Base-by-base conservation (phyloP, 2,888 invertebrate genomes). In the Archips xylosteana region DNA sequence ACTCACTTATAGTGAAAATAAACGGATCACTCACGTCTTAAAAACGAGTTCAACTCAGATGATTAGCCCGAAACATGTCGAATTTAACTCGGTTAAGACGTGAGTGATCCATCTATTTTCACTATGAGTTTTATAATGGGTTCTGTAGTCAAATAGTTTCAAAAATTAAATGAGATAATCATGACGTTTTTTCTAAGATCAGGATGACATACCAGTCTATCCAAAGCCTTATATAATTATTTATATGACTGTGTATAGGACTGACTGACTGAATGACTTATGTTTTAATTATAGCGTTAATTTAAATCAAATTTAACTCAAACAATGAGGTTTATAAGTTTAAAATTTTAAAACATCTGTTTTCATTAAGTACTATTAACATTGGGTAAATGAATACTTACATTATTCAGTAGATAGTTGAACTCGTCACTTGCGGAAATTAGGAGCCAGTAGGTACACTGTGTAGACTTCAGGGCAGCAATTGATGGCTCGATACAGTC, bases 391-490 rank as follows among this genome's bases (percentile, higher is more conserved):
- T 3, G 49, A 49, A 49, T 49, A 49, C 49, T 49, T 49, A 49
- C 49, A 49, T 49, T 49, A 49, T 49, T 49, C 49, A n/a, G 13
- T n/a, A 49, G 49, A 49, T 13, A 49, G 49, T 49, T 49, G 49
- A 49, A 49, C 49, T 49, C n/a, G 49, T 49, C 49, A 49, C 49
- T 49, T 49, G 49, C n/a, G 49, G 2, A 49, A 49, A 49, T 49
- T 49, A 49, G 49, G n/a, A 12, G 13, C n/a, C n/a, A 13, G 49
- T 13, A 13, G 13, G n/a, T 13, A 49, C 49, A 49, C 49, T 49
- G 12, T n/a, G n/a, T n/a, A 49, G 13, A 49, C 49, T 13, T 49
- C 49, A 13, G 49, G 49, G 13, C 13, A 49, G 49, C 49, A 49
- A 49, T 49, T 49, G 49, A 49, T 49, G 13, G 10, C 13, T 49